Base-by-base conservation (phyloP, 2,797 vertebrate genomes). In the Leucoraja ocellata region DNA sequence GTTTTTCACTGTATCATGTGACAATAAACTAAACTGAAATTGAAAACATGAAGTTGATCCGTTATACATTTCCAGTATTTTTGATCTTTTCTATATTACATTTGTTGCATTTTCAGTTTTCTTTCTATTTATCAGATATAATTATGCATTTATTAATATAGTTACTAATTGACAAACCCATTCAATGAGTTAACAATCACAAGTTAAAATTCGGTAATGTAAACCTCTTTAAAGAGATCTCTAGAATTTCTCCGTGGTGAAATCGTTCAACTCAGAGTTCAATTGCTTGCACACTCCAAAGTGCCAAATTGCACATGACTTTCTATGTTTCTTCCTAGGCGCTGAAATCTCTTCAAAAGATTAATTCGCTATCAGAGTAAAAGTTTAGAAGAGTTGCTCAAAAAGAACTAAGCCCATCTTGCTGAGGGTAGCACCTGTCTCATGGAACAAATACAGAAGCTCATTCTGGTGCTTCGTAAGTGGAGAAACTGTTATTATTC, bases 401-500 rank as follows among this genome's bases (percentile, higher is more conserved):
- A 21, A 73, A 73, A 74, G 71, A 92, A 23, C 61, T 63, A 88
- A 36, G n/a, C 18, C 13, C 9, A 18, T 68, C n/a, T 88, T 63
- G 32, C 21, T 74, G 68, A 91, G 28, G 90, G 39, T 39, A 91
- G 71, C 68, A 91, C 90, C 90, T 91, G 90, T 73, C 90, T 39
- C 90, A 76, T 28, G 46, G 90, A 92, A 76, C 39, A 92, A 92
- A 73, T 92, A 74, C 90, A 92, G 90, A 74, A 73, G 65, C 32
- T 74, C 68, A 91, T 73, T 91, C 71, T 91, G 71, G 68, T 39
- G 6, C 39, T 54, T 91, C 54, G 90, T 91, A 91, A 91, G 71
- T 54, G 88, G 93, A 93, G 90, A 91, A 65, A 93, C 93, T 94
- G 94, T 95, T 94, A 93, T 94, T 94, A 93, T 95, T 95, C 90